phyloP scores from a whole-genome alignment of 2,113 vertebrate species.

The Poicephalus gulielmi region DNA sequence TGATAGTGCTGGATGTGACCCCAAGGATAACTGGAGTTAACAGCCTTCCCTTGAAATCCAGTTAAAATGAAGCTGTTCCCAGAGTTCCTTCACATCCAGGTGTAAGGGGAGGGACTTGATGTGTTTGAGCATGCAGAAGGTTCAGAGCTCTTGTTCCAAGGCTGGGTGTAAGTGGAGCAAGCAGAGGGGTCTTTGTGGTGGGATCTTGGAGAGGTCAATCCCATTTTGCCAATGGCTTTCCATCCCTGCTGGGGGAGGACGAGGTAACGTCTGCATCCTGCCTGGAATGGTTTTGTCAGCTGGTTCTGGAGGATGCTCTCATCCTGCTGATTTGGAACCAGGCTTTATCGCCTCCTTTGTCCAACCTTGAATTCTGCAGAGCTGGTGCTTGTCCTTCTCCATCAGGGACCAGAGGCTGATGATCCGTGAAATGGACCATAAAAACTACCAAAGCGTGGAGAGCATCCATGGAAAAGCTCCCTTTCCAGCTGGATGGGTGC shows the following conservation, averaged over 20 bases:
- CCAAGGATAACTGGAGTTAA: neutral
- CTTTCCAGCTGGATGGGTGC: neutral
- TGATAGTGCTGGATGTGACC: neutral
- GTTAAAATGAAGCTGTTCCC: neutral
- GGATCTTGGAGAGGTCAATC: neutral
- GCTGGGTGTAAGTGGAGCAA: neutral
- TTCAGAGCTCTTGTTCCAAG: neutral
- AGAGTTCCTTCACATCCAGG: neutral
- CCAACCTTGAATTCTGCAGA: neutral
- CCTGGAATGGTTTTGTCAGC: neutral
- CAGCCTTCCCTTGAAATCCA: neutral
- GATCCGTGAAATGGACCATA: neutral
- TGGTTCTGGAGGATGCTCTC: neutral
- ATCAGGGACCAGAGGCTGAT: neutral
- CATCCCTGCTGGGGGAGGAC: neutral
- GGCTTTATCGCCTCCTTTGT: neutral
- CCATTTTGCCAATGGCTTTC: neutral
- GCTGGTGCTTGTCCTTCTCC: neutral
- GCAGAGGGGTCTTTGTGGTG: neutral
- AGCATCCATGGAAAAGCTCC: neutral
- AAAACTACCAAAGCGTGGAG: neutral
- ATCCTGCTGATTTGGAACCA: neutral
- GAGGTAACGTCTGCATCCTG: fast-evolving
- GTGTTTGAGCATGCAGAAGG: neutral
- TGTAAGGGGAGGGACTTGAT: neutral